A percentile compares a stretch with the other conserved stretches of the same genome.
These are phyloP conservation scores for Antechinus flavipes DNA, from an alignment of 2,113 vertebrate genomes.

Conservation along the genomic window DNA sequence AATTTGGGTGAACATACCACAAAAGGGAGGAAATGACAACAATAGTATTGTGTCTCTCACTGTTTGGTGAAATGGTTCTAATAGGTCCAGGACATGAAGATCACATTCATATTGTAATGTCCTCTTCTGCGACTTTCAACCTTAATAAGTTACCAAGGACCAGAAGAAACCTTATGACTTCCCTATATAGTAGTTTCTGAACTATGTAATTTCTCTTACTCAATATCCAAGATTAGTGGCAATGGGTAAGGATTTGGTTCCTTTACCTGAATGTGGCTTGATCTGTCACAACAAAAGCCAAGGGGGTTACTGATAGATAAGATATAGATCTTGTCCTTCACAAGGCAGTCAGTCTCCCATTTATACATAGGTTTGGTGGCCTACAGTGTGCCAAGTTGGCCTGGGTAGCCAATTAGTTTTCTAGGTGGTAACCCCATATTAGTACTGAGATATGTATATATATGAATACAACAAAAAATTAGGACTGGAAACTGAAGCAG, in stretches of 20 bases:
- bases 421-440: background rate
- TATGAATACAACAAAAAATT: background rate
- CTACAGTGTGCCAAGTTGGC: background rate
- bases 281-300: background rate
- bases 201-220: background rate
- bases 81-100: background rate
- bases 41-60: background rate
- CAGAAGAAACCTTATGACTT: background rate
- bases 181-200: background rate
- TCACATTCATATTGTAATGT: background rate
- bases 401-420: background rate
- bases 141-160: background rate
- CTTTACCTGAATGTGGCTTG: background rate
- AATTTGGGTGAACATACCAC: background rate
- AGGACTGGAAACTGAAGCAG: background rate
- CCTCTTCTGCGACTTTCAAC: background rate
- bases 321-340: background rate
- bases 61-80: background rate
- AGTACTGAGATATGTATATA: background rate
- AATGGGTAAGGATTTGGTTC: background rate
- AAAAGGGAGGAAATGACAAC: background rate
- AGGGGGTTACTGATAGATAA: background rate
- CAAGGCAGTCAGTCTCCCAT: background rate
- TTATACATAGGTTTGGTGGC: background rate
- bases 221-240: background rate